These are phyloP conservation scores for Uloborus diversus DNA, from an alignment of 1,140 invertebrate species.

Conservation along the genomic window DNA sequence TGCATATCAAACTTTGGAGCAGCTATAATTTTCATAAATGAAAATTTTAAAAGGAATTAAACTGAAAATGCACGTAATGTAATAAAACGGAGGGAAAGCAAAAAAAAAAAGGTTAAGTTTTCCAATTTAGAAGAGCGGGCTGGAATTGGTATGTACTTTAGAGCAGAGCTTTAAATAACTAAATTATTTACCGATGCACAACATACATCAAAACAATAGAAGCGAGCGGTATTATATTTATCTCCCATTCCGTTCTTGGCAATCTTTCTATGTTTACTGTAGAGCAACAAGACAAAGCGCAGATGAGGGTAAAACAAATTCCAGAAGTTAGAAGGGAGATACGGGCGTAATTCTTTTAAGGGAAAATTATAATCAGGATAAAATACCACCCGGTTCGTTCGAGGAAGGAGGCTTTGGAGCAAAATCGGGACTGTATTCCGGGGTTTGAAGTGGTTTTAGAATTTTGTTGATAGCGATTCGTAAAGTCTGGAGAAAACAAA, in stretches of 20 bases:
- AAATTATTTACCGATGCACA: constrained; percentile 48
- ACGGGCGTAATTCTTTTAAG: constrained; percentile 43
- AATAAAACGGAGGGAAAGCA: too few species aligned
- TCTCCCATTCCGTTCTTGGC: not conserved
- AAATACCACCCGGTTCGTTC: constrained; percentile 15
- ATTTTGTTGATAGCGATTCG: not conserved
- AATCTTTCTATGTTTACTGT: constrained; percentile 31
- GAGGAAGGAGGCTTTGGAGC: constrained; percentile 8
- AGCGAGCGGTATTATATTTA: not conserved
- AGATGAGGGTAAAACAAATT: constrained; percentile 52
- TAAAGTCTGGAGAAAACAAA: not conserved
- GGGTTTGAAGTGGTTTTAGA: too few species aligned
- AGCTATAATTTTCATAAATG: constrained; percentile 39
- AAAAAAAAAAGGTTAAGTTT: too few species aligned
- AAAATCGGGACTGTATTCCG: too few species aligned
- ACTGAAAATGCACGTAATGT: too few species aligned
- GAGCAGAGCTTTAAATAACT: constrained; percentile 46
- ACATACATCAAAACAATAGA: constrained; percentile 27
- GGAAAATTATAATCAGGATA: constrained; percentile 47
- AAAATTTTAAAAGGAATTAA: constrained; percentile 42
- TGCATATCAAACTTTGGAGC: too few species aligned
- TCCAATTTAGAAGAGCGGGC: too few species aligned
- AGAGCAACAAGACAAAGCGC: constrained; percentile 19
- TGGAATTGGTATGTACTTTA: too few species aligned
- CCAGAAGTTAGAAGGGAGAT: constrained; percentile 17